These are phyloP conservation scores for Zapus hudsonius DNA, from an alignment of 2,113 vertebrate genomes.

Conservation along the genomic window DNA sequence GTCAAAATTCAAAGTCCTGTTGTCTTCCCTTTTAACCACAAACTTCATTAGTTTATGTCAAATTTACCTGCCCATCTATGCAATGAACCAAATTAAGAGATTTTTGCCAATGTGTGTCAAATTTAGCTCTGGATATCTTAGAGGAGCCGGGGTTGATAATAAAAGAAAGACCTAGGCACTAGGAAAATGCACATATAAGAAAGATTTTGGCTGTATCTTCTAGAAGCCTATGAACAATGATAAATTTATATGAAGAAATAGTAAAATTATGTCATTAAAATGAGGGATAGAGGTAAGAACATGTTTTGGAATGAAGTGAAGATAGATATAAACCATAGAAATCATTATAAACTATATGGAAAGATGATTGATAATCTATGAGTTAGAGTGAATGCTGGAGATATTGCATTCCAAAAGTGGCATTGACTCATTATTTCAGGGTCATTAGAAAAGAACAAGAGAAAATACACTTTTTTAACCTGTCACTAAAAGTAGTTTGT, in stretches of 20 bases:
- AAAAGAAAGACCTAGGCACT: background rate
- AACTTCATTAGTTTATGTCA: background rate
- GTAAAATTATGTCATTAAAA: background rate
- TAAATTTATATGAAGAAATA: background rate
- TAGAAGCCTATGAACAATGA: background rate
- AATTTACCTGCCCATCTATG: background rate
- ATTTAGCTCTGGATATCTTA: background rate
- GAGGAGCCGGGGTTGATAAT: background rate
- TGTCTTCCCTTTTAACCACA: too few species aligned
- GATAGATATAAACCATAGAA: too few species aligned
- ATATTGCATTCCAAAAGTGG: background rate
- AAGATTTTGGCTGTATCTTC: background rate
- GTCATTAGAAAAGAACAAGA: constrained; percentile 5
- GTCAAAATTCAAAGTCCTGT: too few species aligned
- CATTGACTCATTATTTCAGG: background rate
- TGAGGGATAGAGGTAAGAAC: background rate
- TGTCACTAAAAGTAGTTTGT: background rate
- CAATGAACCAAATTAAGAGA: background rate
- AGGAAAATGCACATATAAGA: background rate
- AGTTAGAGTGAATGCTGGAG: background rate
- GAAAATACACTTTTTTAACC: background rate
- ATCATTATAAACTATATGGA: background rate
- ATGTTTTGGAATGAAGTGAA: background rate
- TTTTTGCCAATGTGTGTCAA: background rate
- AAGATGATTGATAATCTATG: background rate